phyloP scores from a whole-genome alignment of 2,113 vertebrate genomes.

The Cinclus cinclus region DNA sequence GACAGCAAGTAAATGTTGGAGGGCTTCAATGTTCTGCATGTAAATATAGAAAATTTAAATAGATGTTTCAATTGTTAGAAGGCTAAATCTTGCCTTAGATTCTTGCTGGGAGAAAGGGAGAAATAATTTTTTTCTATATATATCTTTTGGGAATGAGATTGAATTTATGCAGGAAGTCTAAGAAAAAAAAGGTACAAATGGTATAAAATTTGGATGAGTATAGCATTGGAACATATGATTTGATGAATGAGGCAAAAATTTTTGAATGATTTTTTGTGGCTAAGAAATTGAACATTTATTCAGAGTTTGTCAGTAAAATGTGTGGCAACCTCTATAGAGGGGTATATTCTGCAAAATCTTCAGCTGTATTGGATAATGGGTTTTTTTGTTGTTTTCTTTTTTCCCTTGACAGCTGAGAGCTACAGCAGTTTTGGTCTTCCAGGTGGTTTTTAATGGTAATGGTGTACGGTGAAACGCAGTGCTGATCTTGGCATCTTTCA shows the following conservation, averaged over 20 bases:
- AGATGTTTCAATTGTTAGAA: neutral
- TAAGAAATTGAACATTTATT: neutral
- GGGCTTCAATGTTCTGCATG: neutral
- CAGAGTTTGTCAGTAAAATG: slow-evolving; percentile 9
- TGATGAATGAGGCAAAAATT: neutral
- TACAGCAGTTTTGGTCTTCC: slow-evolving; percentile 7
- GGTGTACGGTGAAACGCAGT: neutral
- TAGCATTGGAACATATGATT: neutral
- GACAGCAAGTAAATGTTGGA: neutral
- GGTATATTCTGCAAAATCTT: slow-evolving; percentile 18
- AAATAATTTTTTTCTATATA: neutral
- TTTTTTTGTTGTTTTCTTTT: neutral
- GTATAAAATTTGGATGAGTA: neutral
- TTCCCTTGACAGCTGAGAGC: slow-evolving; percentile 19
- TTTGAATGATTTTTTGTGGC: neutral
- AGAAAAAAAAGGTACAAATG: neutral
- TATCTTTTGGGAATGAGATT: neutral
- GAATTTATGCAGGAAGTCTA: neutral
- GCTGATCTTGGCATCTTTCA: neutral
- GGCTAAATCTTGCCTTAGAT: neutral
- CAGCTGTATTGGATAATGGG: neutral
- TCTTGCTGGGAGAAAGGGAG: neutral
- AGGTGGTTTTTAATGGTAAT: neutral
- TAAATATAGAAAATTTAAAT: neutral
- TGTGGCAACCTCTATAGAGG: neutral